A percentile compares a stretch with the other conserved stretches of the same genome.
These are phyloP conservation scores for Zonitis immaculata DNA, from an alignment of 2,888 invertebrate species.

Conservation along the genomic window DNA sequence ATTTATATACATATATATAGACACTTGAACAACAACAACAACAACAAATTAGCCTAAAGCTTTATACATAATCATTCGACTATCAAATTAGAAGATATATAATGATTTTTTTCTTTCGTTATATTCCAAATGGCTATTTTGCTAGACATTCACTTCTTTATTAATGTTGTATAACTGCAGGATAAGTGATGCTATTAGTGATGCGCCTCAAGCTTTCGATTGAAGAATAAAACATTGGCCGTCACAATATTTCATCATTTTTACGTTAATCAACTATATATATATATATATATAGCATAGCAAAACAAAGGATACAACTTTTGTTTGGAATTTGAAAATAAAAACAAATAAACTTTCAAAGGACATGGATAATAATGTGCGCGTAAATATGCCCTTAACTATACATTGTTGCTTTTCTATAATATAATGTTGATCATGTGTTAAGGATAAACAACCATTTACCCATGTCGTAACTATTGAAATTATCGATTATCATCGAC, in stretches of 20 bases:
- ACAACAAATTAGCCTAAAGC: neutral
- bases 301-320: constrained; percentile 17
- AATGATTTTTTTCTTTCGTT: neutral
- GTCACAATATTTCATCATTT: constrained; percentile 33
- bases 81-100: neutral
- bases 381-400: constrained; percentile 15
- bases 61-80: neutral
- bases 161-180: constrained; percentile 28
- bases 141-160: constrained; percentile 14
- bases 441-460: constrained; percentile 5
- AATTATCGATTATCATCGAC: constrained; percentile 5
- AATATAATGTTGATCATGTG: neutral
- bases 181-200: constrained; percentile 31
- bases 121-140: constrained; percentile 12
- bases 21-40: too few relatives aligned
- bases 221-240: constrained; percentile 28
- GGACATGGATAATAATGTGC: constrained; percentile 10
- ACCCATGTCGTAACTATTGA: constrained; percentile 3
- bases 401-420: neutral
- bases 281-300: constrained; percentile 6
- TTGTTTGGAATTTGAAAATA: constrained; percentile 9
- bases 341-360: constrained; percentile 13
- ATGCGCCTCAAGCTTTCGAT: constrained; percentile 21
- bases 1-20: too few relatives aligned
- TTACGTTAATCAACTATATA: constrained; percentile 20